A percentile compares a stretch with the other conserved stretches of the same genome.
These are phyloP conservation scores for Xiphophorus couchianus DNA, from an alignment of 2,113 vertebrate genomes.

Conservation along the genomic window DNA sequence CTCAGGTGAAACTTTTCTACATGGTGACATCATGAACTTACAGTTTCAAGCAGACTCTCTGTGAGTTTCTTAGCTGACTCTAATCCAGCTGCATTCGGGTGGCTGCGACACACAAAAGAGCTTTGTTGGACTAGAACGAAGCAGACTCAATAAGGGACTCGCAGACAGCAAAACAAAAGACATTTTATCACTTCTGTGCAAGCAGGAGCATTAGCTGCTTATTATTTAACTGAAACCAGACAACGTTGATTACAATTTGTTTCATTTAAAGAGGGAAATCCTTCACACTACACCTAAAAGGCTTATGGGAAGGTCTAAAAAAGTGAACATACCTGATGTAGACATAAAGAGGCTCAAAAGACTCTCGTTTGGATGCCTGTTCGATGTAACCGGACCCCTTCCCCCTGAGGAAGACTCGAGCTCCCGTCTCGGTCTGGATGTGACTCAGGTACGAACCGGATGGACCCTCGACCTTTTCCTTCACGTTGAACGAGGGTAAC, in stretches of 20 bases:
- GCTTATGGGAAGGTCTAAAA: not conserved
- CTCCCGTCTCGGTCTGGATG: constrained; percentile 95
- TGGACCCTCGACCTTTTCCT: constrained; percentile 95
- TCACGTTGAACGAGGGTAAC: constrained; percentile 88
- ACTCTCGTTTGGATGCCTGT: constrained; percentile 93
- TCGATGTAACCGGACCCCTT: constrained; percentile 96
- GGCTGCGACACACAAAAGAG: constrained; percentile 78
- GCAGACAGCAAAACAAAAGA: not conserved
- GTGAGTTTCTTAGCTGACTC: constrained; percentile 96
- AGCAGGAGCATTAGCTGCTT: not conserved
- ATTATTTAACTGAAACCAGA: not conserved
- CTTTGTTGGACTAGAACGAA: constrained; percentile 18
- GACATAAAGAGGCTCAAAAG: constrained; percentile 97
- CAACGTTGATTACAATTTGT: not conserved
- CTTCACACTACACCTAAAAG: not conserved
- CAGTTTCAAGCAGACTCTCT: constrained; percentile 94
- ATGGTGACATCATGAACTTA: constrained; percentile 74
- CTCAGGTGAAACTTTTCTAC: not conserved
- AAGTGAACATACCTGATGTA: constrained; percentile 89
- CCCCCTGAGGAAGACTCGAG: constrained; percentile 94
- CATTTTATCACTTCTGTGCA: not conserved
- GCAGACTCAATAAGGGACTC: not conserved
- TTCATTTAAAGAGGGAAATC: not conserved
- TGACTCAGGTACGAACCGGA: constrained; percentile 93
- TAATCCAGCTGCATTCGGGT: constrained; percentile 92